Percentiles rank a stretch among this genome's conserved stretches.
Conservation (phyloP, 2,113 vertebrate species). For the Tiliqua scincoides region DNA sequence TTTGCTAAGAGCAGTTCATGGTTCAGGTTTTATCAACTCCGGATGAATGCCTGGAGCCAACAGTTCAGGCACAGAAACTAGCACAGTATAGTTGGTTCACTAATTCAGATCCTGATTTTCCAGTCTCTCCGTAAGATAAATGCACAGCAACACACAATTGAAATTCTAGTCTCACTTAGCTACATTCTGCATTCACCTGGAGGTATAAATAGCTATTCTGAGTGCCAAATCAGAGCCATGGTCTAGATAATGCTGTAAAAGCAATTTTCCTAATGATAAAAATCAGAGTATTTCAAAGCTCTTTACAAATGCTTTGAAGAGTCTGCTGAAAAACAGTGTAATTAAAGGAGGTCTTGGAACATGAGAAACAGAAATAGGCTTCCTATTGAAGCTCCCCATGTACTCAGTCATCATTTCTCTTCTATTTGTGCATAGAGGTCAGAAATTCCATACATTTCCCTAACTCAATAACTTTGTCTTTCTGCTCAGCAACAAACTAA, state of each 20-base stretch:
- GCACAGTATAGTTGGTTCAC: background rate
- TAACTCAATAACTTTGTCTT: background rate
- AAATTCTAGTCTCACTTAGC: background rate
- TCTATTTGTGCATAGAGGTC: conserved; percentile 2
- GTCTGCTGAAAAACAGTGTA: background rate
- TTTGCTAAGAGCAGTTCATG: background rate
- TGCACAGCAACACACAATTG: background rate
- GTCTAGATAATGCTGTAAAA: background rate
- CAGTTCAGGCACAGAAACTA: background rate
- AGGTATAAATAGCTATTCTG: background rate
- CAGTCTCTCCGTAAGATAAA: background rate
- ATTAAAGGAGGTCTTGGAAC: background rate
- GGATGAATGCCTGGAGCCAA: background rate
- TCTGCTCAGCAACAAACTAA: background rate
- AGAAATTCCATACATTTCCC: background rate
- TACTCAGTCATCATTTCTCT: rapidly evolving
- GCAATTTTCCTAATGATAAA: background rate
- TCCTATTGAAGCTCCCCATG: background rate
- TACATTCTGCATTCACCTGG: background rate
- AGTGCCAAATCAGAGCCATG: background rate
- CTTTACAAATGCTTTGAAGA: background rate
- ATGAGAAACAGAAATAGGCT: background rate
- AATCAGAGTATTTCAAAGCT: background rate
- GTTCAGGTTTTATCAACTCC: background rate
- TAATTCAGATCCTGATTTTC: conserved; percentile 8